phyloP scores from a whole-genome alignment of 1,140 invertebrate genomes.

The Temnothorax curvispinosus region DNA sequence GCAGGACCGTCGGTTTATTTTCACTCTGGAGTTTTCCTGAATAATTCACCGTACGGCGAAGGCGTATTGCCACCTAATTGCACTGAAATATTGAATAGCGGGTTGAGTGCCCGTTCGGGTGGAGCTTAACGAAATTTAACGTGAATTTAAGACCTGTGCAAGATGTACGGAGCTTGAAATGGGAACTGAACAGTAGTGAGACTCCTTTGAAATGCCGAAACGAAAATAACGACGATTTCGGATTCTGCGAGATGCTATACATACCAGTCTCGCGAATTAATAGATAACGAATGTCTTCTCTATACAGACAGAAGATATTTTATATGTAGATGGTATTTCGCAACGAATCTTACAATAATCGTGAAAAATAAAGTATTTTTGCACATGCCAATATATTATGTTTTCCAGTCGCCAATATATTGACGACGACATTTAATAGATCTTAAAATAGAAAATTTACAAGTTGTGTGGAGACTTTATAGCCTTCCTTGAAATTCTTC shows the following conservation, averaged over 20 bases:
- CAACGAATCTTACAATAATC: not conserved
- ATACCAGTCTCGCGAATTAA: not conserved
- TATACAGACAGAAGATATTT: not conserved
- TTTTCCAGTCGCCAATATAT: too few species aligned
- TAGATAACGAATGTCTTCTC: not conserved
- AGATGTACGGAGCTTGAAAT: not conserved
- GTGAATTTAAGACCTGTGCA: conserved; percentile 55
- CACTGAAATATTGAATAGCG: conserved; percentile 75
- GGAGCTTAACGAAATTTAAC: conserved; percentile 59
- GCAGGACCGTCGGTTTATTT: conserved; percentile 67
- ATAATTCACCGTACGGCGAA: conserved; percentile 72
- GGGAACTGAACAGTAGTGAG: not conserved
- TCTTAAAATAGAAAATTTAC: not conserved
- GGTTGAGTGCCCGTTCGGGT: conserved; percentile 18
- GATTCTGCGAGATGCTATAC: not conserved
- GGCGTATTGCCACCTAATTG: conserved; percentile 74
- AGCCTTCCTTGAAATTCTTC: not conserved
- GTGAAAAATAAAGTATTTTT: not conserved
- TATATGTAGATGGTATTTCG: not conserved
- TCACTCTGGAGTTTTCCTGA: conserved; percentile 72
- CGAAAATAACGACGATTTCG: not conserved
- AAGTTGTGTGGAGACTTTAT: not conserved
- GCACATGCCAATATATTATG: not conserved
- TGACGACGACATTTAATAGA: not conserved
- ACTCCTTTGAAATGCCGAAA: conserved; percentile 1